Percentiles rank a stretch among this genome's conserved stretches.
These are phyloP conservation scores for Tyria jacobaeae DNA, from an alignment of 2,888 invertebrate species.

Conservation along the genomic window DNA sequence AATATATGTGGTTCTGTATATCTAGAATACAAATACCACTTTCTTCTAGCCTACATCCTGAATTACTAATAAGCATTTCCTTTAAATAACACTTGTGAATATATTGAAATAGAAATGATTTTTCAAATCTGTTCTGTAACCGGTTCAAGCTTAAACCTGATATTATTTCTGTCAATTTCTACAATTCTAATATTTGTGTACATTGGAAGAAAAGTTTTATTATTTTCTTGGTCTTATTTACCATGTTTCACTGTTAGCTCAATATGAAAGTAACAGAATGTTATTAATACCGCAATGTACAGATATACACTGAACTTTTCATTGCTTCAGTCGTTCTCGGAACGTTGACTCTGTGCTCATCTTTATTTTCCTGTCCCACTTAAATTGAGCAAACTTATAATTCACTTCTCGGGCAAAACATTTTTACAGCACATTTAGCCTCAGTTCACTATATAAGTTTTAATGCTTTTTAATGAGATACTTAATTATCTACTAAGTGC, in stretches of 20 bases:
- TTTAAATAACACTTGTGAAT: too few species aligned
- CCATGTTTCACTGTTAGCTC: conserved; percentile 10
- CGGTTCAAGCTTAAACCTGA: too few species aligned
- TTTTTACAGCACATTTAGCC: conserved; percentile 48
- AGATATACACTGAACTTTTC: conserved; percentile 42
- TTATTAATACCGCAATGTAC: conserved; percentile 45
- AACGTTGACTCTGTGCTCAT: conserved; percentile 41
- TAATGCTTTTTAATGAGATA: conserved; percentile 38
- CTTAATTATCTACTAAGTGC: conserved; percentile 32
- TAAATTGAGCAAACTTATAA: conserved; percentile 39
- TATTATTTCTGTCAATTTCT: too few species aligned
- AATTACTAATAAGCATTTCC: too few species aligned
- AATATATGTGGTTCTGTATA: too few species aligned
- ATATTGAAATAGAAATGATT: too few species aligned
- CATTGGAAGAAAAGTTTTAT: not conserved
- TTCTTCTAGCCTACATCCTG: too few species aligned
- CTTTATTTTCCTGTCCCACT: conserved; percentile 61
- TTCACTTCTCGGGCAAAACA: conserved; percentile 38
- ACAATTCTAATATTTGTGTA: too few species aligned
- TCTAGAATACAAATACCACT: too few species aligned
- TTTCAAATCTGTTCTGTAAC: too few species aligned
- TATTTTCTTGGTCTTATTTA: not conserved
- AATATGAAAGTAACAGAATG: conserved; percentile 28
- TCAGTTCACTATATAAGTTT: conserved; percentile 42
- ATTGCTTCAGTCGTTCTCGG: conserved; percentile 39